Conservation (phyloP, 1,140 invertebrate species). For the Neodiprion fabricii region DNA sequence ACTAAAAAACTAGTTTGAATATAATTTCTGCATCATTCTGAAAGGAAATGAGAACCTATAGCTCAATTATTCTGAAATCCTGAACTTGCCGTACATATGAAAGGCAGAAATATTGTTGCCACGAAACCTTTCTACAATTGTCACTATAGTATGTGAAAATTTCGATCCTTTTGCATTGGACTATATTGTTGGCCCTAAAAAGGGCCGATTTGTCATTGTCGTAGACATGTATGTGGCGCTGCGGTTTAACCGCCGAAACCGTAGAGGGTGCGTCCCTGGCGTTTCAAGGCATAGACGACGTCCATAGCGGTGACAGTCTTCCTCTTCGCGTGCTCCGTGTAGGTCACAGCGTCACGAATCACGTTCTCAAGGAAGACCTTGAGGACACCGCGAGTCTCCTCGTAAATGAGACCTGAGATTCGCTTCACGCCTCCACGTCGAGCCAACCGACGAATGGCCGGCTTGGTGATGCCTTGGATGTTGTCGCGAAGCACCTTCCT, state of each 20-base stretch:
- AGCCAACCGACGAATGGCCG: constrained; percentile 56
- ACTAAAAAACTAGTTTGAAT: too few species aligned
- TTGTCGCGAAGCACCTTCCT: constrained; percentile 71
- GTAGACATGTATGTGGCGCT: background rate
- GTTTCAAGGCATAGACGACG: constrained; percentile 84
- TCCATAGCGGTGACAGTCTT: constrained; percentile 89
- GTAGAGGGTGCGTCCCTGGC: constrained; percentile 76
- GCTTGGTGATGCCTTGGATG: constrained; percentile 64
- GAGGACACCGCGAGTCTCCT: constrained; percentile 74
- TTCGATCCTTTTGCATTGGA: background rate
- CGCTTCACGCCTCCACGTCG: constrained; percentile 73
- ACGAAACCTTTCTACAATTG: too few species aligned
- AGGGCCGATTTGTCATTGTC: constrained; percentile 34
- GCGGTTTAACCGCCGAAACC: constrained; percentile 67
- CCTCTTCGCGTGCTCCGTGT: constrained; percentile 82
- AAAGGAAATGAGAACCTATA: too few species aligned
- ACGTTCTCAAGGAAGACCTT: constrained; percentile 85
- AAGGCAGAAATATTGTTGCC: too few species aligned
- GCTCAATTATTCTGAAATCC: too few species aligned
- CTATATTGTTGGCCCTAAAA: constrained; percentile 43
- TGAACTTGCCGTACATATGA: too few species aligned
- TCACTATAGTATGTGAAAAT: background rate
- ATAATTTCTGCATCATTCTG: too few species aligned
- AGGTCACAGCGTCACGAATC: constrained; percentile 84
- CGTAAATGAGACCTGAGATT: constrained; percentile 79